These are phyloP conservation scores for Manis javanica DNA, from an alignment of 2,797 vertebrate species.

Conservation along the genomic window DNA sequence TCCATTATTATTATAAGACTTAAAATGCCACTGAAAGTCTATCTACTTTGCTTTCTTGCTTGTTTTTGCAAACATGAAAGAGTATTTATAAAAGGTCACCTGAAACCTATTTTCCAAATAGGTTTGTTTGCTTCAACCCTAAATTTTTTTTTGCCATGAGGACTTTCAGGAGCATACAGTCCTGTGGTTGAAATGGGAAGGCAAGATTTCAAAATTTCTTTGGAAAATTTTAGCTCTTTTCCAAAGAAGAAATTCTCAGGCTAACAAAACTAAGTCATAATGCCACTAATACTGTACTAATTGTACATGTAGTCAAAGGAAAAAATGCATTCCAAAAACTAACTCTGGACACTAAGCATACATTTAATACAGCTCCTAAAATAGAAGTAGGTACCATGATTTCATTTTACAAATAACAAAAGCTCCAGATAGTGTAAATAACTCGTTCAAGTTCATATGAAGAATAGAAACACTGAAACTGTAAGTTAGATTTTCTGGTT, in stretches of 20 bases:
- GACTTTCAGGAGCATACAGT: neutral
- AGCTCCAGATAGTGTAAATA: neutral
- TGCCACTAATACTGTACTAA: neutral
- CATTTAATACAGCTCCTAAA: neutral
- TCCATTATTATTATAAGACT: neutral
- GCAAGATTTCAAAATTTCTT: neutral
- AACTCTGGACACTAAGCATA: neutral
- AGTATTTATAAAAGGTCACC: neutral
- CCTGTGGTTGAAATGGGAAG: neutral
- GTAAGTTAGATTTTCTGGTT: neutral
- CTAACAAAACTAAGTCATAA: neutral
- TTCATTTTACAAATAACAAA: neutral
- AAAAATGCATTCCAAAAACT: neutral
- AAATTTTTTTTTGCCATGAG: neutral
- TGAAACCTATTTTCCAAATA: neutral
- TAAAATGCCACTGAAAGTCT: neutral
- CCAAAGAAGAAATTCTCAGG: neutral
- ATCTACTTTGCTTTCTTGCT: neutral
- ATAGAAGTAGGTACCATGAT: neutral
- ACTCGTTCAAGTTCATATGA: neutral
- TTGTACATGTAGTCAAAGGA: neutral
- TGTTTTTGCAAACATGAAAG: neutral
- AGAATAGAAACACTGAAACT: neutral
- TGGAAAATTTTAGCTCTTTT: slow-evolving; percentile 25
- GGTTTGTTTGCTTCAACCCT: neutral